Percentiles rank a stretch among this genome's conserved stretches.
These are phyloP conservation scores for Spialia ferax DNA, from an alignment of 2,888 invertebrate species.

Conservation along the genomic window DNA sequence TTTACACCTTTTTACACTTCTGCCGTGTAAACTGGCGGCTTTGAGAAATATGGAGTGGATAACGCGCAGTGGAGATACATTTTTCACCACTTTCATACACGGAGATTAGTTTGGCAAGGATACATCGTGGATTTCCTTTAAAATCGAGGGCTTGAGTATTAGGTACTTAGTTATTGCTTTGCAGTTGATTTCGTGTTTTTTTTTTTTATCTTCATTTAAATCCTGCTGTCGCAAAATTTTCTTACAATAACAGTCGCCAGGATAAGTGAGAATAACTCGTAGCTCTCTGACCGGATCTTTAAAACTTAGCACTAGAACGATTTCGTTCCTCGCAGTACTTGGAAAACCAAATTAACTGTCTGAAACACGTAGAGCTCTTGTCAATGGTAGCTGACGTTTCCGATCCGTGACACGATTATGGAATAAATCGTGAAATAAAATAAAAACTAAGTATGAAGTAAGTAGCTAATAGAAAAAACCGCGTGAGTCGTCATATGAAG, in stretches of 20 bases:
- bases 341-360: constrained; percentile 3
- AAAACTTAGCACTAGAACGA: neutral
- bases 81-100: neutral
- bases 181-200: no score
- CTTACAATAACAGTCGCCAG: no score
- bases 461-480: no score
- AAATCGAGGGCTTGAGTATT: no score
- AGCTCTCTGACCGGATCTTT: neutral
- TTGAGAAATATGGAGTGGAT: constrained; percentile 30
- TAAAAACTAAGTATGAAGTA: no score
- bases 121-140: no score
- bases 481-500: neutral
- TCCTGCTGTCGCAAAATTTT: no score
- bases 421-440: constrained; percentile 29
- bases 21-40: constrained; percentile 33
- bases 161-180: no score
- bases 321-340: neutral
- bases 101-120: neutral
- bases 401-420: constrained; percentile 36
- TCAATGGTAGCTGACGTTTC: constrained; percentile 35
- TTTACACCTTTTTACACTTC: constrained; percentile 28
- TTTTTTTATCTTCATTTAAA: no score
- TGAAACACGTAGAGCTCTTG: constrained; percentile 19
- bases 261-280: no score
- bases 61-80: neutral